Base-by-base conservation (phyloP, 2,113 vertebrate species). In the Oncorhynchus clarkii region DNA sequence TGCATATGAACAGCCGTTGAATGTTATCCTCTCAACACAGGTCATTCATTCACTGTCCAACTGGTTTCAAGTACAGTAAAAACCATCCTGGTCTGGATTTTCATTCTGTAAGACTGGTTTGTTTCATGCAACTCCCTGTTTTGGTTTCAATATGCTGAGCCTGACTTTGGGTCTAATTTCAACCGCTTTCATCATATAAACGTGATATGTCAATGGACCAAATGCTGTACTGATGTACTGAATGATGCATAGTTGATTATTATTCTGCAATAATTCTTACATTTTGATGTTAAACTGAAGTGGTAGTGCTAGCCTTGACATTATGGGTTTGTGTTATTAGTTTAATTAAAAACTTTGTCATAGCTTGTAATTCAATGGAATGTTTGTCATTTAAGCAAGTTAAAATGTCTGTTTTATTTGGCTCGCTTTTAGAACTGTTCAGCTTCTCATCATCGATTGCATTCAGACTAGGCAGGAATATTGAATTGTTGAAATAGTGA, bases 221-320 rank as follows among this genome's bases (percentile, higher is more conserved):
- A 86, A 85, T 79, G 78, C 84, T 87, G 85, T 85, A 77, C 82
- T 48, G 62, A 70, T 49, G 80, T 73, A 85, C 82, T 78, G 79
- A 86, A 77, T 64, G 76, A 87, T 74, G 74, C 86, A 82, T 78
- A 67, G 83, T 80, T 80, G 71, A 62, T 66, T 48, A 84, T 71
- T 81, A 86, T 85, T 90, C 89, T 90, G 90, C 90, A 90, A 90
- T 90, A 89, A 90, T 84, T 86, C 80, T 82, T 85, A 82, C 74
- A 83, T 83, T 89, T 86, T 80, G 74, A 86, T 78, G 88, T 88
- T 54, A 62, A 84, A 86, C 70, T 84, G 34, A 71, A 81, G 78
- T 84, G 68, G 83, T 85, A 62, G 88, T 78, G 79, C 78, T 85
- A 90, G 86, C 78, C 71, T 69, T 80, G 70, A 77, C 74, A 76